A percentile compares a stretch with the other conserved stretches of the same genome.
Evolutionary conservation across 2,113 vertebrate species (phyloP).

Genomic region (Gymnocephalus cernua): DNA sequence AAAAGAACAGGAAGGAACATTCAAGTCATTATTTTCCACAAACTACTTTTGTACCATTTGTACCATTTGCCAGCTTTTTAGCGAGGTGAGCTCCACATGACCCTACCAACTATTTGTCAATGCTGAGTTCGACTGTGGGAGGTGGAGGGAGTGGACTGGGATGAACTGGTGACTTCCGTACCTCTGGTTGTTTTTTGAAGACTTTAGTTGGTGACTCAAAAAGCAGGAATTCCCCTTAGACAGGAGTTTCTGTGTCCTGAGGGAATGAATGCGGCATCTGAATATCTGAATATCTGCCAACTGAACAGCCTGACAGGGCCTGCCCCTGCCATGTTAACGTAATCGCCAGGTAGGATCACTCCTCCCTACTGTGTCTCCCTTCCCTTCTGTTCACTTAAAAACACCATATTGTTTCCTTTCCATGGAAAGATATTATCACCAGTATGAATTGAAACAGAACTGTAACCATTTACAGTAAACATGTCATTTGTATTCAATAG

Average conservation of each 20-base stretch:
- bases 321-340: constrained; percentile 13
- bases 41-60: constrained; percentile 9
- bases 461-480: neutral
- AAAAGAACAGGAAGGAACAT: constrained; percentile 20
- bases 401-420: neutral
- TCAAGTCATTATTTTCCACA: constrained; percentile 16
- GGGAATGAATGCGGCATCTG: constrained; percentile 6
- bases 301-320: constrained; percentile 32
- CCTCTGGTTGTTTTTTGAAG: neutral
- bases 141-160: neutral
- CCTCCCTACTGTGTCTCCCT: neutral
- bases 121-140: neutral
- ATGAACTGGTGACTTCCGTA: neutral
- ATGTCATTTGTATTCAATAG: neutral
- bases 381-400: constrained; percentile 33
- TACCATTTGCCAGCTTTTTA: constrained; percentile 20
- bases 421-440: neutral
- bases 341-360: constrained; percentile 16
- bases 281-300: constrained; percentile 26
- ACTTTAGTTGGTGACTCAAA: neutral
- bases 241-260: constrained; percentile 20
- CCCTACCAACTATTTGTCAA: neutral
- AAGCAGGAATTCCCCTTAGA: neutral
- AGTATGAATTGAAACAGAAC: neutral
- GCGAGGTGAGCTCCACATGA: neutral